phyloP scores from a whole-genome alignment of 2,113 vertebrate species.

The Anhinga anhinga region DNA sequence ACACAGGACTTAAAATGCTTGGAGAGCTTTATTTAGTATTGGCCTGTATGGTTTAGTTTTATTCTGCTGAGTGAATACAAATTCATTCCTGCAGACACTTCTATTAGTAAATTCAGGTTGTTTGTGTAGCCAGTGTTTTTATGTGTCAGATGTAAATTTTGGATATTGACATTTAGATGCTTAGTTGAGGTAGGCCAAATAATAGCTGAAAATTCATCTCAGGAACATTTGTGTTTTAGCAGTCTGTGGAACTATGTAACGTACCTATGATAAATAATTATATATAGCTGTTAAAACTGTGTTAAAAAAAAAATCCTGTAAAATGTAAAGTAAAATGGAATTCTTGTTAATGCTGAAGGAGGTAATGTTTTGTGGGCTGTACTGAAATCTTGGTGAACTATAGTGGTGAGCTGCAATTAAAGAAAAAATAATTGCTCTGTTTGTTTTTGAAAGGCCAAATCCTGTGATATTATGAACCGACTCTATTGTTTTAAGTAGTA shows the following conservation, averaged over 20 bases:
- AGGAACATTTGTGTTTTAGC: neutral
- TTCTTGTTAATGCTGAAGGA: neutral
- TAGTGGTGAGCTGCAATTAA: neutral
- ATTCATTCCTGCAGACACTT: neutral
- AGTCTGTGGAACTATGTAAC: neutral
- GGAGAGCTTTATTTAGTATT: neutral
- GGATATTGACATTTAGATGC: neutral
- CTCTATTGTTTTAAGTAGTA: neutral
- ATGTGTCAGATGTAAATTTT: neutral
- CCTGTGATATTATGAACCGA: neutral
- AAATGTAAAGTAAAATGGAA: neutral
- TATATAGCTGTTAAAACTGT: neutral
- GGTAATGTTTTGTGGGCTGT: neutral
- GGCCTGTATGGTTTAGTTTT: neutral
- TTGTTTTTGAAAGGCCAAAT: neutral
- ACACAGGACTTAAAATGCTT: neutral
- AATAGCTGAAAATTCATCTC: neutral
- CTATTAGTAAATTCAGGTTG: neutral
- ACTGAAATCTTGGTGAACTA: neutral
- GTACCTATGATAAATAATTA: neutral
- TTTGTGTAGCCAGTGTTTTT: neutral
- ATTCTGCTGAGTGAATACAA: neutral
- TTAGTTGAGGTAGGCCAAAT: neutral
- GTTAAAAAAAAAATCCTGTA: neutral
- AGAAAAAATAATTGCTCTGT: neutral